Base-by-base conservation (phyloP, 2,113 vertebrate genomes). In the Rhinopithecus roxellana region DNA sequence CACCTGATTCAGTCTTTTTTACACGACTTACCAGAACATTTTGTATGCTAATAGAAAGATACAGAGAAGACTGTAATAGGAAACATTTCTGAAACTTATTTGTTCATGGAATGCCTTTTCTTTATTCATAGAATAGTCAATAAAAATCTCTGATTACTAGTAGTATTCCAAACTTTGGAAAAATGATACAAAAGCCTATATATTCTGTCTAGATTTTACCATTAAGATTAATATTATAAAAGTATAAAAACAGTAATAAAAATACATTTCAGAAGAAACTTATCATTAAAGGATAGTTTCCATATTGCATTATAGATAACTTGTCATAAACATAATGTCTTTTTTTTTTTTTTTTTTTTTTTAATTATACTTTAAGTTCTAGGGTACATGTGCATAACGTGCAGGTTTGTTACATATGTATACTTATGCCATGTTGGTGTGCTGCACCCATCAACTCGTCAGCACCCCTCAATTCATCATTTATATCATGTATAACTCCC, bases 191-290 rank as follows among this genome's bases (percentile, higher is more conserved):
- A 20, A 70, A 80, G 20, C 32, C 23, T 89, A 30, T 25, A 64
- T 72, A 67, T 67, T 72, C 64, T 92, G 2, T 61, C 35, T 90
- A 32, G 23, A 75, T 75, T 72, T 93, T 84, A 57, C 27, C 12
- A 90, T 87, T 22, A 80, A 86, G 35, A 77, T 87, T 18, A 87
- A 94, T 61, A 48, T 69, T 86, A 12, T 35, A 82, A 85, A 90
- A 84, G 8, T 61, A 70, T 38, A n/a, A 90, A 94, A 88, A 0
- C 17, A 82, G 38, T 75, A n/a, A 69, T 74, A 69, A 87, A 72
- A 93, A 61, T 27, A 50, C 5, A 86, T 59, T 92, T 92, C 30
- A 79, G 67, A 95, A 91, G 45, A 96, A 89, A 85, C 5, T 80
- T 22, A 61, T 64, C 3, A 64, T 20, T 78, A 83, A 94, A 82